Conservation (phyloP, 2,888 invertebrate species). For the Drosophila barbarae region DNA sequence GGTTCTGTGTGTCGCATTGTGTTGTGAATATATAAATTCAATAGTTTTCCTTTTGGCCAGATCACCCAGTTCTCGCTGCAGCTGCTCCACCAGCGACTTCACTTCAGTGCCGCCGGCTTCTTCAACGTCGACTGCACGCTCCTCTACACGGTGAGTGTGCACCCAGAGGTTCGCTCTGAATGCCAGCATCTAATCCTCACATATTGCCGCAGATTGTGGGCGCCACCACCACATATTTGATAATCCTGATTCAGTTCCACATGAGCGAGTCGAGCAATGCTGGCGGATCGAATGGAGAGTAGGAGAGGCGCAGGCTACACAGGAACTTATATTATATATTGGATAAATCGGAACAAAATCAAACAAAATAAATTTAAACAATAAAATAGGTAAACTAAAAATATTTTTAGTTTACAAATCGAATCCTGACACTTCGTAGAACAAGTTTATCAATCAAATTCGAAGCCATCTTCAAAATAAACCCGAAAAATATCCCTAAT, state of each 20-base stretch:
- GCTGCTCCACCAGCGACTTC: slow-evolving; percentile 80
- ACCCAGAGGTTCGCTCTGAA: background rate
- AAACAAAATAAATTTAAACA: no score
- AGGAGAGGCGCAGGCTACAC: background rate
- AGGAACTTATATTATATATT: no score
- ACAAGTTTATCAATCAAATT: no score
- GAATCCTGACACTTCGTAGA: no score
- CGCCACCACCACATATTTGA: slow-evolving; percentile 80
- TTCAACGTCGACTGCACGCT: slow-evolving; percentile 80
- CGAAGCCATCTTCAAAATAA: no score
- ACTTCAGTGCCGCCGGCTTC: slow-evolving; percentile 80
- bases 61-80: slow-evolving; percentile 81
- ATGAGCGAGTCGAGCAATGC: slow-evolving; percentile 65
- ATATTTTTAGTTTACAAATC: no score
- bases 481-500: no score
- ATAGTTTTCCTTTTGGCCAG: slow-evolving; percentile 54
- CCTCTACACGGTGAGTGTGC: slow-evolving; percentile 78
- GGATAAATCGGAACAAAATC: no score
- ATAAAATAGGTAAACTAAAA: no score
- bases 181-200: background rate
- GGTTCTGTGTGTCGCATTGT: slow-evolving; percentile 34
- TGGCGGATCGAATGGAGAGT: slow-evolving; percentile 8
- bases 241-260: slow-evolving; percentile 80
- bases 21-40: no score
- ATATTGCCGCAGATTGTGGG: slow-evolving; percentile 78